Evolutionary conservation across 2,888 invertebrate species (phyloP).

Genomic region (Troides oblongomaculatus): DNA sequence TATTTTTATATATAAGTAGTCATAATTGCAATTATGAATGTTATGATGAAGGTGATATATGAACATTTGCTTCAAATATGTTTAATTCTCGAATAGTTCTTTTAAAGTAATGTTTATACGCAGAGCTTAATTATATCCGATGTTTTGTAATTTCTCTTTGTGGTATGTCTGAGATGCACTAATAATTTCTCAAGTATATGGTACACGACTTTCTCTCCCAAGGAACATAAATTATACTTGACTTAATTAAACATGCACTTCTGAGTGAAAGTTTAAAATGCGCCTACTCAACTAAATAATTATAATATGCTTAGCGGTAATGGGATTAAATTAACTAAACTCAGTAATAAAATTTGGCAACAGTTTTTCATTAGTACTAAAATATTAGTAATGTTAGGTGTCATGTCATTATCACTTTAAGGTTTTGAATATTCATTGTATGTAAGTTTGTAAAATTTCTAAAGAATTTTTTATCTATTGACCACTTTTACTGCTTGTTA

Average conservation of each 20-base stretch:
- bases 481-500: no score
- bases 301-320: slow-evolving; percentile 3
- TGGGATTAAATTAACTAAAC: no score
- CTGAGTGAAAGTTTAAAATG: slow-evolving; percentile 38
- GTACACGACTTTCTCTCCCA: slow-evolving; percentile 37
- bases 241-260: slow-evolving; percentile 38
- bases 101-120: not conserved
- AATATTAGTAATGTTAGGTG: no score
- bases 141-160: slow-evolving; percentile 28
- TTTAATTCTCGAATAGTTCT: not conserved
- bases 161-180: slow-evolving; percentile 50
- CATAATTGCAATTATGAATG: slow-evolving; percentile 31
- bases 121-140: not conserved
- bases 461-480: no score
- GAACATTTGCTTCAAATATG: slow-evolving; percentile 4
- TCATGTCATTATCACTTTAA: no score
- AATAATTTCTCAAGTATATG: slow-evolving; percentile 51
- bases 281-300: slow-evolving; percentile 5
- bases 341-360: no score
- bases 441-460: no score
- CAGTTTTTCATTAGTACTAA: no score
- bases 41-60: slow-evolving; percentile 46
- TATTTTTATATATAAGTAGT: slow-evolving; percentile 7
- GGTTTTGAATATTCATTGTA: no score
- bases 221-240: slow-evolving; percentile 36